A percentile compares a stretch with the other conserved stretches of the same genome.
These are phyloP conservation scores for Drosophila mulleri DNA, from an alignment of 2,888 invertebrate genomes.

Conservation along the genomic window DNA sequence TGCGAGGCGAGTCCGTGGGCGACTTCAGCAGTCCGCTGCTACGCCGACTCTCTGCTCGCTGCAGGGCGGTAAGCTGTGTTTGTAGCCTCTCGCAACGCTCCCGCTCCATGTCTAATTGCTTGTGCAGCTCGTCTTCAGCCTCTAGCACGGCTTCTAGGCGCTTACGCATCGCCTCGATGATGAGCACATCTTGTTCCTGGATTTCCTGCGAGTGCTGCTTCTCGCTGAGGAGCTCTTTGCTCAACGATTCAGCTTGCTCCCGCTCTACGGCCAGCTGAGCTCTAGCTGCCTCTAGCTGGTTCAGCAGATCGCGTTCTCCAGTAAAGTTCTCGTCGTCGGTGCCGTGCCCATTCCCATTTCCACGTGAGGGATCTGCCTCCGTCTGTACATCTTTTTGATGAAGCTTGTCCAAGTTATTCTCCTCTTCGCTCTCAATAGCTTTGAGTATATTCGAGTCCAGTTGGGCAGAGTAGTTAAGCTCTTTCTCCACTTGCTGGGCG, in stretches of 20 bases:
- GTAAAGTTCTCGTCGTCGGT: slow-evolving; percentile 83
- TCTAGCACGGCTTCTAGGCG: slow-evolving; percentile 88
- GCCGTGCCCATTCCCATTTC: slow-evolving; percentile 76
- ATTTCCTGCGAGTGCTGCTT: slow-evolving; percentile 86
- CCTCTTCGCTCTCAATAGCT: slow-evolving; percentile 86
- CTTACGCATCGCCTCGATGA: slow-evolving; percentile 88
- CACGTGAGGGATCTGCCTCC: slow-evolving; percentile 36
- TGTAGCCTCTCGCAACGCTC: slow-evolving; percentile 86
- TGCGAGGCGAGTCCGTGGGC: slow-evolving; percentile 84
- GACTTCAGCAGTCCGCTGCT: slow-evolving; percentile 82
- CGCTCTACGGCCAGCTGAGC: slow-evolving; percentile 80
- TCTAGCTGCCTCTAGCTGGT: slow-evolving; percentile 80
- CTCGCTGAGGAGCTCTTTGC: slow-evolving; percentile 87
- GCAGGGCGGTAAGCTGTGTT: slow-evolving; percentile 84
- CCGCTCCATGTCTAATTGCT: slow-evolving; percentile 86
- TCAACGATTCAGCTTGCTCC: slow-evolving; percentile 86
- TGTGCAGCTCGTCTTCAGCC: slow-evolving; percentile 88
- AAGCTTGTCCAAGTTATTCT: slow-evolving; percentile 82
- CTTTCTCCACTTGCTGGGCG: slow-evolving; percentile 87
- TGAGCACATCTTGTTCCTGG: slow-evolving; percentile 88
- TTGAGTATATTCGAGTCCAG: slow-evolving; percentile 87
- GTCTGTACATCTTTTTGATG: slow-evolving; percentile 65
- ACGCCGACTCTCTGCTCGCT: slow-evolving; percentile 83
- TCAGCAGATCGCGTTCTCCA: slow-evolving; percentile 82
- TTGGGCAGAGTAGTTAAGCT: slow-evolving; percentile 87